Evolutionary conservation across 2,888 invertebrate species (phyloP), one percentile per base, ranked within the genome.

Genomic region (Unio delphinus): DNA sequence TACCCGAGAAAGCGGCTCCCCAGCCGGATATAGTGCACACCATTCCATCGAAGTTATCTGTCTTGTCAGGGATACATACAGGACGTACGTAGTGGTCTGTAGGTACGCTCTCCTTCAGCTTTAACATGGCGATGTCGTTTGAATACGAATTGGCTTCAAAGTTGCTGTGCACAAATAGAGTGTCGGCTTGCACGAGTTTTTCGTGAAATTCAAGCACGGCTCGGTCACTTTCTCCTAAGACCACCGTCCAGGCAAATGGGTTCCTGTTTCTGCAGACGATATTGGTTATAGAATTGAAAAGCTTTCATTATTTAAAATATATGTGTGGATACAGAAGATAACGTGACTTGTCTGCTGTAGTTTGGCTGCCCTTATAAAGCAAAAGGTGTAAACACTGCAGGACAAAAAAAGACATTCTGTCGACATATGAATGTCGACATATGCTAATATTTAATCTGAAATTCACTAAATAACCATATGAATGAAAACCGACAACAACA

Each of bases 51-150:
- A 78, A 90, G n/a, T 89, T 90, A 73, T 83, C 78, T 20, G 68
- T 78, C 0, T 92, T 91, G 67, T 91, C 90, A 0, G 95, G 94
- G 3, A 96, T 91, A 87, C 96, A 96, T 18, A 94, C 94, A 1
- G 96, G 96, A 83, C 93, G 92, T 18, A 95, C 92, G 69, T 92
- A 92, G n/a, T 92, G 92, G 23, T 73, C 15, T 94, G 96, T 58
- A 57, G 89, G 87, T 20, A 96, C 91, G 70, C 93, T 93, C 15
- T 80, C 76, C 15, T 75, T 67, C 17, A 96, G 91, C 87, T 94
- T 93, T 61, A 96, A 88, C 20, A 96, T 92, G 3, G 96, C 96
- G 79, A 95, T 92, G 85, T 95, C 94, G 85, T 94, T 92, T 70
- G 89, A 73, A 76, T 86, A 88, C 55, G 79, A 81, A 30, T 81